Base-by-base conservation (phyloP, 2,888 invertebrate genomes). In the Acheta domesticus region DNA sequence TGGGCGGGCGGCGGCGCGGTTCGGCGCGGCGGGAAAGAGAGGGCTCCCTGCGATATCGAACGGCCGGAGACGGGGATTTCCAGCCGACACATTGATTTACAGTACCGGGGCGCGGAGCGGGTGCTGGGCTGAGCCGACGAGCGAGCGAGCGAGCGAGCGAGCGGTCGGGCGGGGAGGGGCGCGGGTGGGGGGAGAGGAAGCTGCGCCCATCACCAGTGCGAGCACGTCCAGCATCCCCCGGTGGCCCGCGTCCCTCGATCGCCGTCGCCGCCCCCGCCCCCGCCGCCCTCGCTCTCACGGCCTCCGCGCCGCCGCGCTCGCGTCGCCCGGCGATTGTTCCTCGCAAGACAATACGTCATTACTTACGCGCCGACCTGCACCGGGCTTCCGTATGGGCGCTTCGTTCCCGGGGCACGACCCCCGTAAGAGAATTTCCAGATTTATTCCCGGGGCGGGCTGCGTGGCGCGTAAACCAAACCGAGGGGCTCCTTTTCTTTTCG, bases 321-420 rank as follows among this genome's bases (percentile, higher is more conserved):
- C 14, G 36, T 36, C 77, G 36, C 36, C 77, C 77, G 77, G 48
- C 62, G 62, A 62, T 62, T 62, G 62, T 62, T 62, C 62, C 62
- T 62, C 62, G 14, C 62, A 62, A 62, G 62, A 62, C 62, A 62
- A 62, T 62, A 62, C 62, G 62, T 62, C 62, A 62, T 62, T 62
- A 62, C 62, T 62, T 62, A 62, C 62, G n/a, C 62, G 16, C 3
- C n/a, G 62, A 4, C 36, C 16, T 62, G 62, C 62, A 62, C 14
- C 62, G 8, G 5, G 62, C 62, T 62, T 62, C 62, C 62, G 62
- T 62, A 62, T n/a, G n/a, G 62, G 0, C 62, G n/a, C 62, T 62
- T 62, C 62, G 62, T 11, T 4, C n/a, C 62, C 62, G n/a, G 12
- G 5, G 16, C n/a, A n/a, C n/a, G n/a, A n/a, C 62, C 14, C 62